Evolutionary conservation across 2,797 vertebrate genomes (phyloP), one percentile per base, ranked within the genome.

Genomic region (Calcarius lapponicus): DNA sequence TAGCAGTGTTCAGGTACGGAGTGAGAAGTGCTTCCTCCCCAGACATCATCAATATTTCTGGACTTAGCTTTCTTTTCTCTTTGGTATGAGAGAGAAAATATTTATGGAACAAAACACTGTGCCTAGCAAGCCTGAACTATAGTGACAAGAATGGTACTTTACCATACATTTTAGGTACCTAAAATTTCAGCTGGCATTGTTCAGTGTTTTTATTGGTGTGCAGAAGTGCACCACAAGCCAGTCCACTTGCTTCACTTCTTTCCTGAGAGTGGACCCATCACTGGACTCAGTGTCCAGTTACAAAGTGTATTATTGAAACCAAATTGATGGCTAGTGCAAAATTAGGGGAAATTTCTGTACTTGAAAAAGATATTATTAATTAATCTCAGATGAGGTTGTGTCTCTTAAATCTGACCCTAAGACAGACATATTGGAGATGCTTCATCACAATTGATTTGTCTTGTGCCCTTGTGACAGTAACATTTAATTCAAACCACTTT

Each of bases 401-500:
- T 58, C 14, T 90, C 54, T 85, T 50, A 65, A 73, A 62, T 48
- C 45, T 85, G 60, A 73, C 32, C 11, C 29, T 76, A 48, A 48
- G 21, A 61, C 28, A 70, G 29, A 42, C 34, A 78, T 32, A 36
- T 36, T 2, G 5, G 17, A 80, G 42, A 50, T 36, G 8, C 26
- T 88, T 69, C 22, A 45, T 72, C 73, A 72, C 53, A 90, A 87
- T 36, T 93, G 72, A 76, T 96, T 95, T 92, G 42, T 38, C 61
- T 91, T 43, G 18, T 75, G 75, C 70, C 79, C 43, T 67, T 12
- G 62, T 96, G 91, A 94, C 85, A 93, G 50, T 82, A 80, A 94
- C 76, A 93, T 85, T 94, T 96, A 92, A 96, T 95, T 93, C 96
- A 92, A 97, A 93, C 74, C 91, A 57, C 73, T 95, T 95, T 58